Conservation (phyloP, 2,888 invertebrate species). For the Ditula angustiorana region DNA sequence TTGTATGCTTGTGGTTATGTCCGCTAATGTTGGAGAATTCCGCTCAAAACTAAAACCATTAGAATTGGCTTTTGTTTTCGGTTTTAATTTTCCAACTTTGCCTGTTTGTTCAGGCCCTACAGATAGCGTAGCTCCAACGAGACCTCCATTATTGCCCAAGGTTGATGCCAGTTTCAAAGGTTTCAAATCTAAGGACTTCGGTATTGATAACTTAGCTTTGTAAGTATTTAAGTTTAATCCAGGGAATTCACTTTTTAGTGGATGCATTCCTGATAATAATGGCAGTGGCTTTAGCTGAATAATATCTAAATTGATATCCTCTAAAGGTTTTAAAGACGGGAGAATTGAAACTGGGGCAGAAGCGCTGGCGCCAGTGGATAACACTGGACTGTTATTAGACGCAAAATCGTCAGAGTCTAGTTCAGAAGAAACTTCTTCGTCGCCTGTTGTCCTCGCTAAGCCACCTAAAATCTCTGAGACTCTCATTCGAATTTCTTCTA, state of each 20-base stretch:
- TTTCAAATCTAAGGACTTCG: conserved; percentile 56
- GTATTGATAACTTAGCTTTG: conserved; percentile 58
- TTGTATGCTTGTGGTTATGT: conserved; percentile 46
- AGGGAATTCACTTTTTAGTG: conserved; percentile 45
- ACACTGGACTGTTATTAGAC: conserved; percentile 44
- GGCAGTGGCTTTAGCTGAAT: conserved; percentile 54
- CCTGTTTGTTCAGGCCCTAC: conserved; percentile 47
- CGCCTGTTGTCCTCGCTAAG: conserved; percentile 43
- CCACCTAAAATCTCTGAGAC: conserved; percentile 53
- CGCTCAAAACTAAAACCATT: conserved; percentile 25
- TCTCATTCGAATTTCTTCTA: conserved; percentile 53
- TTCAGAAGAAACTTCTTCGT: conserved; percentile 42
- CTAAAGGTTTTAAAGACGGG: conserved; percentile 48
- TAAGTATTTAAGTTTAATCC: conserved; percentile 56
- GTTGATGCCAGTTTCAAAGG: conserved; percentile 57
- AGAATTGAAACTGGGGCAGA: conserved; percentile 45
- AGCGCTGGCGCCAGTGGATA: conserved; percentile 54
- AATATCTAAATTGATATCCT: conserved; percentile 56
- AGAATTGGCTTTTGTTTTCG: conserved; percentile 23
- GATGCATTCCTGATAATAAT: conserved; percentile 32
- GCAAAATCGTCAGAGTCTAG: conserved; percentile 45
- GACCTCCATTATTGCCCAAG: conserved; percentile 49
- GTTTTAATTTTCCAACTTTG: conserved; percentile 40
- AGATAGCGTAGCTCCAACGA: conserved; percentile 51
- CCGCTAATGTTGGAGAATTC: conserved; percentile 51